A percentile compares a stretch with the other conserved stretches of the same genome.
Conservation (phyloP, 2,113 vertebrate genomes). For the Ailuropoda melanoleuca region DNA sequence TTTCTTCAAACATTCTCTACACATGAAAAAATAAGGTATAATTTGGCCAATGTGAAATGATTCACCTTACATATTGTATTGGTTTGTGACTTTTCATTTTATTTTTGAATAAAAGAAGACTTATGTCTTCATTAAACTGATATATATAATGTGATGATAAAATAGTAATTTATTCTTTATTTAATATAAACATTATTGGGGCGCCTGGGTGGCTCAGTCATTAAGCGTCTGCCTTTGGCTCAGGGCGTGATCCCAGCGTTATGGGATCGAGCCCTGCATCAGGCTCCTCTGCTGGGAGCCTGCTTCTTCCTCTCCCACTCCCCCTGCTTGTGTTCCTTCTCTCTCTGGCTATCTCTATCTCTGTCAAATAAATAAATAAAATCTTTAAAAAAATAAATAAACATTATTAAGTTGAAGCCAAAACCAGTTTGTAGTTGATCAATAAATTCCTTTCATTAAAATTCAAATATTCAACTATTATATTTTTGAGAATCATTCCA, state of each 20-base stretch:
- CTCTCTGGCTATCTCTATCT: no score
- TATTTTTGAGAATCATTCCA: conserved; percentile 60
- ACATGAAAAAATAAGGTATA: conserved; percentile 29
- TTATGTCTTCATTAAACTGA: conserved; percentile 24
- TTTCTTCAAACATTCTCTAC: conserved; percentile 37
- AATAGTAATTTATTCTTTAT: conserved; percentile 40
- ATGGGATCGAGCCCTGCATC: no score
- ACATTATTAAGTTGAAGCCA: conserved; percentile 16
- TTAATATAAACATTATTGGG: conserved; percentile 4
- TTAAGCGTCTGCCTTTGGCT: no score
- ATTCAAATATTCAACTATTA: conserved; percentile 29
- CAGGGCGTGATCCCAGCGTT: no score
- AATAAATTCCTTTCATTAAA: conserved; percentile 42
- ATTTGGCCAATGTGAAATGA: conserved; percentile 18
- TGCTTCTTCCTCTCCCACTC: no score
- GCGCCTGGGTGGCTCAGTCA: no score
- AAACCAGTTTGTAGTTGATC: conserved; percentile 18
- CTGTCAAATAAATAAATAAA: no score
- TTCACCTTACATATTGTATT: conserved; percentile 31
- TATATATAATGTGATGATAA: conserved; percentile 15
- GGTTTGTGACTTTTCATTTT: conserved; percentile 64
- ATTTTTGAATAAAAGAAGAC: conserved; percentile 56
- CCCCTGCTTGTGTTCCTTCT: no score
- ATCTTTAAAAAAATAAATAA: background rate
- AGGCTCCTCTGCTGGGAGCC: no score